phyloP scores from a whole-genome alignment of 1,140 invertebrate species.

The Drusus annulatus region DNA sequence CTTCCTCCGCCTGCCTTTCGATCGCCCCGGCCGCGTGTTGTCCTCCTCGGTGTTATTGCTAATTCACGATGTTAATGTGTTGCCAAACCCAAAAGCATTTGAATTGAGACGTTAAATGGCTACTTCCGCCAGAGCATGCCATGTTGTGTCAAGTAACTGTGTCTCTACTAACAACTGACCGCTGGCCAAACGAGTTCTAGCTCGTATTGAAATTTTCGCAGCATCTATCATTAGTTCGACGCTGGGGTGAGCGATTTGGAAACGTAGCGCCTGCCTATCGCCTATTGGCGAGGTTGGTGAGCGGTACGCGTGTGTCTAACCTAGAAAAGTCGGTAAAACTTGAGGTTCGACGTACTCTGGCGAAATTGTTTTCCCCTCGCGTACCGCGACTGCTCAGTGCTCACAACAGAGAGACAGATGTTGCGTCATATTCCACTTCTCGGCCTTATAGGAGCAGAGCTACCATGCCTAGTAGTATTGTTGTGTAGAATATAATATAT shows the following conservation, averaged over 20 bases:
- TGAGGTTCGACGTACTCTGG: constrained; percentile 35
- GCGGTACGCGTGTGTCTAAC: constrained; percentile 19
- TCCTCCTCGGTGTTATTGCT: too few relatives aligned
- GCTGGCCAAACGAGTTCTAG: constrained; percentile 8
- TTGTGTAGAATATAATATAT: too few relatives aligned
- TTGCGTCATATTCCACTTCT: constrained; percentile 14
- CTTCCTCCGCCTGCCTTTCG: too few relatives aligned
- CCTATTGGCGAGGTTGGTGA: background rate
- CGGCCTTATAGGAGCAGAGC: too few relatives aligned
- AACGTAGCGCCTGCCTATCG: constrained; percentile 1
- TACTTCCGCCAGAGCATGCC: too few relatives aligned
- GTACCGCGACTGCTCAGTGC: background rate
- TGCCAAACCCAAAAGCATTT: too few relatives aligned
- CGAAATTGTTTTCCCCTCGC: constrained; percentile 38
- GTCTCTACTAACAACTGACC: background rate
- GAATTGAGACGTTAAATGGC: too few relatives aligned
- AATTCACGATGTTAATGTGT: too few relatives aligned
- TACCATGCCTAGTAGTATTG: too few relatives aligned
- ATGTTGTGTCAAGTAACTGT: too few relatives aligned
- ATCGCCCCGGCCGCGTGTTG: too few relatives aligned
- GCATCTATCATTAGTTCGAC: constrained; percentile 24
- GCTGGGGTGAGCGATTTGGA: constrained; percentile 16
- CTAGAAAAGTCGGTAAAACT: constrained; percentile 34
- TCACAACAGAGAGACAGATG: constrained; percentile 10
- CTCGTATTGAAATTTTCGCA: constrained; percentile 8